Evolutionary conservation across 2,797 vertebrate species (phyloP), one percentile per base, ranked within the genome.

Genomic region (Tadarida brasiliensis): DNA sequence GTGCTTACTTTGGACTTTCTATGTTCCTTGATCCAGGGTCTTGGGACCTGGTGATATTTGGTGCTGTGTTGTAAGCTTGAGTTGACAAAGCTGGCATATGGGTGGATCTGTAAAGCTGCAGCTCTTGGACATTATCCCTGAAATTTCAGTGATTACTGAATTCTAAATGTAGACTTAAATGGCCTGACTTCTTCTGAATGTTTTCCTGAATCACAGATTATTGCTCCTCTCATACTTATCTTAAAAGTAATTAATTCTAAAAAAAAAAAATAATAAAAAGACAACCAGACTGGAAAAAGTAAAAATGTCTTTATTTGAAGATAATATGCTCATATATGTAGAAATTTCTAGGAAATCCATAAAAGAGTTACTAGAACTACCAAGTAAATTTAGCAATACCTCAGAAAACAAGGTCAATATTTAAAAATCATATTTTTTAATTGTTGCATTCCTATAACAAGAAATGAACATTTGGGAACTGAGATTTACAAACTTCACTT

Each of bases 221-320:
- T 54, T 57, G 68, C 19, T 91, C 26, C 71, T 33, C 30, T 80
- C 51, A 16, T 7, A 49, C 4, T 20, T 92, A 82, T 61, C 26
- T 90, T 81, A 71, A 87, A 57, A 90, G 10, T 59, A 90, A 47
- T 57, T 56, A 35, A 70, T 87, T 90, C 77, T 84, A 49, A 91
- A 7, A 44, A 71, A 44, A 44, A 44, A 44, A 5, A 82, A 44
- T 65, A n/a, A 33, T 49, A 68, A 73, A 71, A 93, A 92, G 14
- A 57, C 39, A 44, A 4, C 39, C 39, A 44, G 39, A 44, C 39
- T 44, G 39, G 39, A 44, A 44, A 44, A 5, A 44, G 39, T 44
- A 44, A 44, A 44, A 44, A 44, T 44, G 39, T 44, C 3, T 44
- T 44, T 44, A 44, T 44, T 44, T 44, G 39, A 44, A 44, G 39